Conservation (phyloP, 1,140 invertebrate species). For the Penaeus chinensis region DNA sequence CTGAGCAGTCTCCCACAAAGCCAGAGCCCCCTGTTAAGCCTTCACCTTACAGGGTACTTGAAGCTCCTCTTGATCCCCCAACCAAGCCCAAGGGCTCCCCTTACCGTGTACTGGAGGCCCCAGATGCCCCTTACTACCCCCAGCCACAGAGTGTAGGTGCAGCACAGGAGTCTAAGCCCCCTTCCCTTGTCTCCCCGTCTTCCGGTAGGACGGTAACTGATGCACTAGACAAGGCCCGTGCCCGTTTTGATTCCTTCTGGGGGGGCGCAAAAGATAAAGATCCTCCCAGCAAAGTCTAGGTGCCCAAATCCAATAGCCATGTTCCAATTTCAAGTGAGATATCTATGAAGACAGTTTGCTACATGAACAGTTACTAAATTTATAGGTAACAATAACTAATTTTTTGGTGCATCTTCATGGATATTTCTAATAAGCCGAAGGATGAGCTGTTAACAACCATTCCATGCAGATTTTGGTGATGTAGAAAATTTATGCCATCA, state of each 20-base stretch:
- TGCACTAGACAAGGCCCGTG: conserved; percentile 83
- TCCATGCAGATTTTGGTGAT: conserved; percentile 45
- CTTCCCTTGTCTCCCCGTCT: conserved; percentile 67
- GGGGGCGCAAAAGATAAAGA: conserved; percentile 68
- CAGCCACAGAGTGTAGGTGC: conserved; percentile 62
- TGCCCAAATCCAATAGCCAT: conserved; percentile 59
- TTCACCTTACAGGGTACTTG: conserved; percentile 67
- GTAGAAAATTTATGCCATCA: conserved; percentile 42
- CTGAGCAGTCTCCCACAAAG: conserved; percentile 58
- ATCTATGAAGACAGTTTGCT: conserved; percentile 47
- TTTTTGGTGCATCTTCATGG: conserved; percentile 48
- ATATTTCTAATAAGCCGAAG: conserved; percentile 29
- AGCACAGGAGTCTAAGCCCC: conserved; percentile 56
- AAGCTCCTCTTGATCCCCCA: conserved; percentile 68
- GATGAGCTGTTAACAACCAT: conserved; percentile 54
- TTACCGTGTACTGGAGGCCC: conserved; percentile 65
- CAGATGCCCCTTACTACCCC: conserved; percentile 62
- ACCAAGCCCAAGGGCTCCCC: conserved; percentile 66
- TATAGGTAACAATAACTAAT: conserved; percentile 18
- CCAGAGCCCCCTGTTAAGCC: conserved; percentile 58
- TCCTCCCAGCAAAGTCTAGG: conserved; percentile 64
- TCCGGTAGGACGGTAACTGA: conserved; percentile 77
- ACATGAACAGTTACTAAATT: conserved; percentile 16
- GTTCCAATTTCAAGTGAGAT: conserved; percentile 56
- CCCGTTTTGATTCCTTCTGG: conserved; percentile 89